Base-by-base conservation (phyloP, 2,113 vertebrate species). In the Meleagris gallopavo region DNA sequence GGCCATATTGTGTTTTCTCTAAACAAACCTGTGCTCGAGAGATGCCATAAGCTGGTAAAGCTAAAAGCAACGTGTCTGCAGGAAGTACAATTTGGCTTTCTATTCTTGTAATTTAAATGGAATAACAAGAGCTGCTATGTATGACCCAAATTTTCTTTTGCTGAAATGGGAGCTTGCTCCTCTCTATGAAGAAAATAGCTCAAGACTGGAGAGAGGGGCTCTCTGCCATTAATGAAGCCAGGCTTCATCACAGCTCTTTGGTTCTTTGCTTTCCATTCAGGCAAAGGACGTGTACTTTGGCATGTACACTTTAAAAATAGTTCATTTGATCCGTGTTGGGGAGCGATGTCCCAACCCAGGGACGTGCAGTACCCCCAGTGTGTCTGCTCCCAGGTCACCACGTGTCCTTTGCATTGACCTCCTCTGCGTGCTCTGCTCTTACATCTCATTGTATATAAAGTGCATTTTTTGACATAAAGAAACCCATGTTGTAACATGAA, bases 1-100 rank as follows among this genome's bases (percentile, higher is more conserved):
- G 70, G 29, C 80, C 92, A 90, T 78, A 88, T 90, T 94, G 82
- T 92, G 75, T 93, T 96, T 92, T 85, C 82, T 60, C 67, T 80
- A 89, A 96, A 94, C 75, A 93, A 87, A 94, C 64, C 79, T 80
- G 64, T 87, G 87, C 78, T 87, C 71, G 6, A 78, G 74, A 79
- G 55, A 87, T 84, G 76, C 61, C 80, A 67, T 55, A 78, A 86
- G 41, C 77, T 95, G 81, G n/a, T 38, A 36, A 32, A 66, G 40
- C 64, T 85, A n/a, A 85, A 90, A 94, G 29, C 67, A 50, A 2
- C 2, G 40, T 38, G 67, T 75, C 70, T 81, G 13, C 17, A 45
- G 41, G 36, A 45, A 70, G 77, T 11, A 55, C 18, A 46, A 0
- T 73, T 60, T 76, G 55, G 11, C 48, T 74, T 52, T 54, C 46